Base-by-base conservation (phyloP, 2,888 invertebrate genomes). In the Imbricaverruca yamaguchii region DNA sequence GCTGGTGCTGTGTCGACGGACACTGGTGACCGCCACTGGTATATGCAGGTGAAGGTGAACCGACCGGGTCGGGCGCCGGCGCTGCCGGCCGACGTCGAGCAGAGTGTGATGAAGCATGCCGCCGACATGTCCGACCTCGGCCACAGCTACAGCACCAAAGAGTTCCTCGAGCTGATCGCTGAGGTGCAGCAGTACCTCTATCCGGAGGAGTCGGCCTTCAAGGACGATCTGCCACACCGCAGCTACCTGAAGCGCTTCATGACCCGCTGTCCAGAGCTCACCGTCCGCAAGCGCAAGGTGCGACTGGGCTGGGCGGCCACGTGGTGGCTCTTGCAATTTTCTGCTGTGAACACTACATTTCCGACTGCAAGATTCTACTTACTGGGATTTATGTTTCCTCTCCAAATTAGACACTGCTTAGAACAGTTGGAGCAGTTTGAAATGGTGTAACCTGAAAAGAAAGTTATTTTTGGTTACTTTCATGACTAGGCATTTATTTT, bases 91-190 rank as follows among this genome's bases (percentile, higher is more conserved):
- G 79, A 79, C 23, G 79, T 79, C 13, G 79, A 79, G 79, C 79
- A 79, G 57, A 79, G 79, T 15, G 57, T 79, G 23, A 79, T 79
- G 79, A 79, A 79, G 15, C 79, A 79, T 23, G 79, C 79, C 13
- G 79, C 79, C 23, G 79, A 79, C 79, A 79, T 79, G 79, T 79
- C 79, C 59, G 79, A 79, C 57, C 79, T 79, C 4, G 79, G 79
- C 6, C 79, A 79, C 79, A 79, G 79, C 79, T 79, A 79, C 79
- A 79, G 57, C 15, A 79, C 79, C 15, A 56, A 59, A 23, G 79
- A 79, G 57, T 79, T 79, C 25, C 79, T 79, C 13, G 79, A 79
- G 79, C 79, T 79, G 57, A 79, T 79, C 25, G 79, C 79, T 10
- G 79, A 79, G 57, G 79, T 79, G 79, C 79, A 79, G 18, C 79